A percentile compares a stretch with the other conserved stretches of the same genome.
These are phyloP conservation scores for Plutomurus gul DNA, from an alignment of 1,140 invertebrate genomes.

Conservation along the genomic window DNA sequence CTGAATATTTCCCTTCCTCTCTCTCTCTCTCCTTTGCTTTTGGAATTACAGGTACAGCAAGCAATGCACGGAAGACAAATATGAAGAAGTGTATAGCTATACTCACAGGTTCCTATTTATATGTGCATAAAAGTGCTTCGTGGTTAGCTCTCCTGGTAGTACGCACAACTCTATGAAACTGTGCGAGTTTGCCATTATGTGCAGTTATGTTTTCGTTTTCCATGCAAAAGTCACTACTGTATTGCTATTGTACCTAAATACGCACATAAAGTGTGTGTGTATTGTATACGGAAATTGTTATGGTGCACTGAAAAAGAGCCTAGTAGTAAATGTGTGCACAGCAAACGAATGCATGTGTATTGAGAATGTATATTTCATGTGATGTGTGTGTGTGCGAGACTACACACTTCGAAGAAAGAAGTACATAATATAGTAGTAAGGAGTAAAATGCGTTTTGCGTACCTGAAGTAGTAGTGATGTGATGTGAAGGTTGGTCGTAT, in stretches of 20 bases:
- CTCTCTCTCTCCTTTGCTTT: background rate
- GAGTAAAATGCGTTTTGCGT: conserved; percentile 12
- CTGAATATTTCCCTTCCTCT: background rate
- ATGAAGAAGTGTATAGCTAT: background rate
- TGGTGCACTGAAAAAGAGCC: background rate
- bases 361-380: background rate
- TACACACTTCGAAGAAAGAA: too few relatives aligned
- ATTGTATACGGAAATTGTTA: background rate
- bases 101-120: background rate
- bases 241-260: background rate
- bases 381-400: too few relatives aligned
- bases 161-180: background rate
- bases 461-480: background rate
- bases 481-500: conserved; percentile 6
- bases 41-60: conserved; percentile 1
- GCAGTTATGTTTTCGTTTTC: background rate
- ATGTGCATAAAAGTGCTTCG: background rate
- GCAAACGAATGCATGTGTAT: too few relatives aligned
- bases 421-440: background rate
- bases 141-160: background rate
- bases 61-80: background rate
- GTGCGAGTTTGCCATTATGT: background rate
- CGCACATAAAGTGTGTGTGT: background rate
- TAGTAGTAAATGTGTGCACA: background rate
- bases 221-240: background rate